A percentile compares a stretch with the other conserved stretches of the same genome.
Evolutionary conservation across 1,140 invertebrate species (phyloP).

Genomic region (Tetramorium parvispinum): DNA sequence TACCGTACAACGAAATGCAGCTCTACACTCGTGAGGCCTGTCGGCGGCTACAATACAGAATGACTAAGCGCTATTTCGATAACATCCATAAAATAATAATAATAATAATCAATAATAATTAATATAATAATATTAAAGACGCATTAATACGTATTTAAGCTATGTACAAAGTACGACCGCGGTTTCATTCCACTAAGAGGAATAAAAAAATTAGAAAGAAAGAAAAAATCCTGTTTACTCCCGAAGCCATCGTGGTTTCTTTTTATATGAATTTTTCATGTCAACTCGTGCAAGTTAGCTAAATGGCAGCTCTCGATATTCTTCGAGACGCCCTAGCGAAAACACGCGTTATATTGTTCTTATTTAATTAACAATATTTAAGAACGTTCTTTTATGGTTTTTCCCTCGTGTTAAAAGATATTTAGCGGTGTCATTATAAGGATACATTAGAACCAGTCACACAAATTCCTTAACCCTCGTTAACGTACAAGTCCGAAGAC

Average conservation of each 20-base stretch:
- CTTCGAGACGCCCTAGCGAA: slow-evolving; percentile 80
- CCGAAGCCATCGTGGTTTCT: slow-evolving; percentile 28
- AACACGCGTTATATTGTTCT: slow-evolving; percentile 9
- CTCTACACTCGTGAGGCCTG: slow-evolving; percentile 74
- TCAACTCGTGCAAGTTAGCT: slow-evolving; percentile 47
- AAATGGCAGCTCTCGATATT: slow-evolving; percentile 77
- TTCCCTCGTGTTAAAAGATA: background rate
- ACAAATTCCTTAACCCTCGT: slow-evolving; percentile 49
- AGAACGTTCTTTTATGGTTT: background rate
- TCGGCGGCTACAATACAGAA: slow-evolving; percentile 75
- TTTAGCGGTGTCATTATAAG: background rate
- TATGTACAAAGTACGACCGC: slow-evolving; percentile 85
- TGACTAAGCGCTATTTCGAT: slow-evolving; percentile 81
- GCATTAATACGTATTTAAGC: slow-evolving; percentile 78
- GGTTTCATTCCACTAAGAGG: slow-evolving; percentile 73
- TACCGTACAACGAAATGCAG: slow-evolving; percentile 80
- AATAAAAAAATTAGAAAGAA: slow-evolving; percentile 22
- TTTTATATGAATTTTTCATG: background rate
- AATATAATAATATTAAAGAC: slow-evolving; percentile 82
- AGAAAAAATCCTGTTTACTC: background rate
- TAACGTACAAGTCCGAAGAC: slow-evolving; percentile 11
- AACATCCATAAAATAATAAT: slow-evolving; percentile 77
- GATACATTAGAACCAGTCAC: slow-evolving; percentile 45
- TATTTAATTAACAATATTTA: background rate
- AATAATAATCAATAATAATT: slow-evolving; percentile 79